phyloP scores from a whole-genome alignment of 2,888 invertebrate species.

The Desoria tigrina region DNA sequence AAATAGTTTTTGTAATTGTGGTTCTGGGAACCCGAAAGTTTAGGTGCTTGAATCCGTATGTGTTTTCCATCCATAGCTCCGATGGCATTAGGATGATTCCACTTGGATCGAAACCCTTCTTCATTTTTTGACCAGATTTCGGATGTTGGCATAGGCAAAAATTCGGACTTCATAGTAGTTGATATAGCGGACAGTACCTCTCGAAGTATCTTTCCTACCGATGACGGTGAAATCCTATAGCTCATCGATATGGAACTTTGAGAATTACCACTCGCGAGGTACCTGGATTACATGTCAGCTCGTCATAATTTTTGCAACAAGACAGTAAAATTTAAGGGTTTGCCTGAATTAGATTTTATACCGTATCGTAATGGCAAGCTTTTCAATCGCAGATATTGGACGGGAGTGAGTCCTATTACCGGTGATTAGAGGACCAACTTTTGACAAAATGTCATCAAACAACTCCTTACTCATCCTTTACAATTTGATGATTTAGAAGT shows the following conservation, averaged over 20 bases:
- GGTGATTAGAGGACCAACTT: neutral
- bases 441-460: neutral
- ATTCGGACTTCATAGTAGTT: neutral
- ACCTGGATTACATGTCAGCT: neutral
- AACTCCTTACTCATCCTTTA: neutral
- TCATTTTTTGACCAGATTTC: neutral
- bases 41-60: conserved; percentile 15
- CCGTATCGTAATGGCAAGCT: neutral
- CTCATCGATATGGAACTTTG: conserved; percentile 13
- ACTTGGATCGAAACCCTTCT: neutral
- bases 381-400: neutral
- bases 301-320: neutral
- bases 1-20: conserved; percentile 47
- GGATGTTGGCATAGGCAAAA: neutral
- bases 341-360: neutral
- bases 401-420: neutral
- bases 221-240: conserved; percentile 22
- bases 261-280: conserved; percentile 15
- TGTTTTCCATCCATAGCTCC: conserved; percentile 34
- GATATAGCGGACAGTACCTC: conserved; percentile 22
- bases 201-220: conserved; percentile 6
- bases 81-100: conserved; percentile 22
- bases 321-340: neutral
- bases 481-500: neutral
- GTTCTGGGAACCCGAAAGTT: conserved; percentile 10